Percentiles rank a stretch among this genome's conserved stretches.
phyloP scores from a whole-genome alignment of 2,888 invertebrate species.

The Ichneumoninae sp. region DNA sequence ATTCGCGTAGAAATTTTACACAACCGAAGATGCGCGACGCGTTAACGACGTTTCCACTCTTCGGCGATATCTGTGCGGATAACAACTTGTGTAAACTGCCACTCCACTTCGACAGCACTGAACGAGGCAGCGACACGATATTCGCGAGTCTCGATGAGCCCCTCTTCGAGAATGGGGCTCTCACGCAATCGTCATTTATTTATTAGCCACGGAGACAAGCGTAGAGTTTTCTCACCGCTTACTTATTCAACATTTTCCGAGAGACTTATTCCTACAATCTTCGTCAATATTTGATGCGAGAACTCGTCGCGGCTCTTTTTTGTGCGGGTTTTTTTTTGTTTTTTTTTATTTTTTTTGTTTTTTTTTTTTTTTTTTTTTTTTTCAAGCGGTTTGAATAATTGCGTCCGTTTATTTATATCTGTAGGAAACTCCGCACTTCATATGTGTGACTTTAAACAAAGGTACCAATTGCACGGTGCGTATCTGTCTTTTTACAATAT shows the following conservation, averaged over 20 bases:
- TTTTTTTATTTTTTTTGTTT: not conserved
- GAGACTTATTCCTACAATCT: not conserved
- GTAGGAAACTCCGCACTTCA: not conserved
- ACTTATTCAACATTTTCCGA: not conserved
- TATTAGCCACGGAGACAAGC: not conserved
- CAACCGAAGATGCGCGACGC: not conserved
- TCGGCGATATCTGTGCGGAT: constrained; percentile 23
- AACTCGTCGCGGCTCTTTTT: not conserved
- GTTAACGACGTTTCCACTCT: constrained; percentile 20
- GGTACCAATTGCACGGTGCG: too few relatives aligned
- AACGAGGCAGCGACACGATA: constrained; percentile 28
- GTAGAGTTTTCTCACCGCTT: not conserved
- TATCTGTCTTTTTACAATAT: too few relatives aligned
- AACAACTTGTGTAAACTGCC: constrained; percentile 45
- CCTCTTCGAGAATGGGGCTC: not conserved
- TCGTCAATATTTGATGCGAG: constrained; percentile 22
- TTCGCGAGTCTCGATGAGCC: constrained; percentile 18
- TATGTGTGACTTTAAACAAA: too few relatives aligned
- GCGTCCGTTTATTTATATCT: not conserved
- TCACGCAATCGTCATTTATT: constrained; percentile 24
- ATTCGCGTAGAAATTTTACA: not conserved
- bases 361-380: not conserved
- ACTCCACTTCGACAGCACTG: constrained; percentile 46
- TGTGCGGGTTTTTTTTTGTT: not conserved
- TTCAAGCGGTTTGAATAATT: not conserved